Evolutionary conservation across 1,140 invertebrate species (phyloP).

Genomic region (Palaemon carinicauda): DNA sequence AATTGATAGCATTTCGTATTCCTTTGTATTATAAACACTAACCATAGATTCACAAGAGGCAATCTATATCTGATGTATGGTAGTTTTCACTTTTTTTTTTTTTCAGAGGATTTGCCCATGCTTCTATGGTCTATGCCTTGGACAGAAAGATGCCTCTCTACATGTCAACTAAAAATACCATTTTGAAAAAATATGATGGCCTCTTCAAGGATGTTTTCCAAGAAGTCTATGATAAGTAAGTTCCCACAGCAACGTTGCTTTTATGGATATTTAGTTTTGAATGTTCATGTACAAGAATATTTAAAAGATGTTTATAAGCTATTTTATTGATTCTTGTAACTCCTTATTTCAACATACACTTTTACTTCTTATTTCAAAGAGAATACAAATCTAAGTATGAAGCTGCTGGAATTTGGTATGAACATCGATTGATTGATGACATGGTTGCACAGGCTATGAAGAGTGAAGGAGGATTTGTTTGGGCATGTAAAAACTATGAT

Average conservation of each 20-base stretch:
- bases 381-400: conserved; percentile 82
- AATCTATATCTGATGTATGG: background rate
- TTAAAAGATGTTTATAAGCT: background rate
- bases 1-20: too few species aligned
- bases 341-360: too few species aligned
- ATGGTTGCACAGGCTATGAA: conserved; percentile 99
- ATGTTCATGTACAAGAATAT: background rate
- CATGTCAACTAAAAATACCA: conserved; percentile 98
- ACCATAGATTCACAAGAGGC: too few species aligned
- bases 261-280: background rate
- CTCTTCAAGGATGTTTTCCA: conserved; percentile 99
- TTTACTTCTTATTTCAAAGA: conserved; percentile 30
- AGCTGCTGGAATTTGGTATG: conserved; percentile 81
- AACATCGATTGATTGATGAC: conserved; percentile 95
- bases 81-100: background rate
- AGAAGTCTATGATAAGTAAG: conserved; percentile 88
- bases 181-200: conserved; percentile 98
- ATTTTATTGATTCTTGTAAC: too few species aligned
- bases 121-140: conserved; percentile 91
- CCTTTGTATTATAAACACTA: too few species aligned
- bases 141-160: conserved; percentile 88
- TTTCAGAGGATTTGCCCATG: conserved; percentile 84
- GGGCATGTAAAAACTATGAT: conserved; percentile 99
- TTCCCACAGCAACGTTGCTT: background rate
- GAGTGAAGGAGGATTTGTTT: conserved; percentile 97